phyloP scores from a whole-genome alignment of 2,888 invertebrate genomes.

The Cerceris rybyensis region DNA sequence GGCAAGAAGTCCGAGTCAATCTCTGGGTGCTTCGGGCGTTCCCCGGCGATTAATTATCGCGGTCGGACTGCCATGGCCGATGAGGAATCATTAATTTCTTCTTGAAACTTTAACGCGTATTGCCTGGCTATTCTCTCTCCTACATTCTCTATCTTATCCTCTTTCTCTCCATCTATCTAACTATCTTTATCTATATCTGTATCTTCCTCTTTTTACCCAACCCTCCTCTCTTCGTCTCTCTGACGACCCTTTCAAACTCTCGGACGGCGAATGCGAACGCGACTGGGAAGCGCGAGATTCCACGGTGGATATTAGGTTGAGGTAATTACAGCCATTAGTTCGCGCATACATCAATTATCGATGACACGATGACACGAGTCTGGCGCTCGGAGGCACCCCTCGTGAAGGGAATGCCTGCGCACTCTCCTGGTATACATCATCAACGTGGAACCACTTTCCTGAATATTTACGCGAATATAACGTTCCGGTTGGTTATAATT shows the following conservation, averaged over 20 bases:
- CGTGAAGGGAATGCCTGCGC: constrained; percentile 65
- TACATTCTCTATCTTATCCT: not conserved
- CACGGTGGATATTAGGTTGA: constrained; percentile 76
- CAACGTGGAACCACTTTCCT: constrained; percentile 25
- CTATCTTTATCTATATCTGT: too few relatives aligned
- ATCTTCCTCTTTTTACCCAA: too few relatives aligned
- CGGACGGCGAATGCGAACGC: constrained; percentile 21
- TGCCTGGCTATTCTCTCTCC: not conserved
- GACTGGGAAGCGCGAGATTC: constrained; percentile 69
- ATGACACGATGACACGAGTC: constrained; percentile 78
- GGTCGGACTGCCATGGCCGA: constrained; percentile 55
- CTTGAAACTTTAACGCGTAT: constrained; percentile 57
- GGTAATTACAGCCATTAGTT: constrained; percentile 80
- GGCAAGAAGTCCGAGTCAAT: constrained; percentile 55
- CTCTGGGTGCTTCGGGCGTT: constrained; percentile 57
- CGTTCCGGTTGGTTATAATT: constrained; percentile 20
- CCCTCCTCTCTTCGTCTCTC: too few relatives aligned
- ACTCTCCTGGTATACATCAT: constrained; percentile 36
- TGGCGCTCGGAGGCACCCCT: constrained; percentile 72
- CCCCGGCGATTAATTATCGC: constrained; percentile 71
- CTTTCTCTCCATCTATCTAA: too few relatives aligned
- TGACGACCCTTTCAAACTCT: not conserved
- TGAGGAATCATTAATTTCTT: constrained; percentile 70
- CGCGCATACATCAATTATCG: constrained; percentile 80
- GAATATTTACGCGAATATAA: constrained; percentile 6